Percentiles rank a stretch among this genome's conserved stretches.
Evolutionary conservation across 2,113 vertebrate genomes (phyloP).

Genomic region (Chaenocephalus aceratus): DNA sequence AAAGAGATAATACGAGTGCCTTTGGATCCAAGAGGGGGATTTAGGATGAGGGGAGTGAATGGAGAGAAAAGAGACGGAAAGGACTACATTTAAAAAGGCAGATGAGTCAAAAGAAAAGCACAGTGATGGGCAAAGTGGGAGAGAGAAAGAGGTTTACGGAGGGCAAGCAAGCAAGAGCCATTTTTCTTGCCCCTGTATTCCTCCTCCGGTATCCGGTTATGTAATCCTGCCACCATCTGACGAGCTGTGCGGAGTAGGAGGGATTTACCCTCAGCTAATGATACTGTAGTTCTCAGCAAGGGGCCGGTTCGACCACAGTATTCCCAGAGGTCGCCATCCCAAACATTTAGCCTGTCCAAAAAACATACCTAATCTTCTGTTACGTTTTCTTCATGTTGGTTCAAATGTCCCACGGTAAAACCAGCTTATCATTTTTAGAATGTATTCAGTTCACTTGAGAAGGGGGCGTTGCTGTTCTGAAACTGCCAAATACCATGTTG

Average conservation of each 20-base stretch:
- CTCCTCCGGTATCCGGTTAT: constrained; percentile 61
- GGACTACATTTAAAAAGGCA: constrained; percentile 26
- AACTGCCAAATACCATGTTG: constrained; percentile 56
- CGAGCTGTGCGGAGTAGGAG: constrained; percentile 45
- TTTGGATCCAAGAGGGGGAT: constrained; percentile 25
- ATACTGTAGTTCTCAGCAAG: not conserved
- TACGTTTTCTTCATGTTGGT: not conserved
- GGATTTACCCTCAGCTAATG: constrained; percentile 39
- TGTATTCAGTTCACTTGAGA: constrained; percentile 51
- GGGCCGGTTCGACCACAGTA: not conserved
- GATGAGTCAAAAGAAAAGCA: constrained; percentile 18
- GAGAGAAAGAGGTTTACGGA: constrained; percentile 27
- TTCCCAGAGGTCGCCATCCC: constrained; percentile 7
- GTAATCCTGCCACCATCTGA: constrained; percentile 69
- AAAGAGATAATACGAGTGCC: constrained; percentile 30
- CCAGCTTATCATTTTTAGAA: constrained; percentile 37
- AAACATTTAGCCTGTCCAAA: constrained; percentile 13
- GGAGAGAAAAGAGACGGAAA: constrained; percentile 17
- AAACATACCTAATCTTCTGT: not conserved
- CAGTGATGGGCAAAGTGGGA: not conserved
- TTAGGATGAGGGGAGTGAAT: not conserved
- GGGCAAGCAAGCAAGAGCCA: constrained; percentile 40
- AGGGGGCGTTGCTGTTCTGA: constrained; percentile 36
- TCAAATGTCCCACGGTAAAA: not conserved
- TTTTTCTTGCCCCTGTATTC: constrained; percentile 35